A percentile compares a stretch with the other conserved stretches of the same genome.
Conservation (phyloP, 53 echinoderm and acorn worm species). For the Glandiceps talaboti region DNA sequence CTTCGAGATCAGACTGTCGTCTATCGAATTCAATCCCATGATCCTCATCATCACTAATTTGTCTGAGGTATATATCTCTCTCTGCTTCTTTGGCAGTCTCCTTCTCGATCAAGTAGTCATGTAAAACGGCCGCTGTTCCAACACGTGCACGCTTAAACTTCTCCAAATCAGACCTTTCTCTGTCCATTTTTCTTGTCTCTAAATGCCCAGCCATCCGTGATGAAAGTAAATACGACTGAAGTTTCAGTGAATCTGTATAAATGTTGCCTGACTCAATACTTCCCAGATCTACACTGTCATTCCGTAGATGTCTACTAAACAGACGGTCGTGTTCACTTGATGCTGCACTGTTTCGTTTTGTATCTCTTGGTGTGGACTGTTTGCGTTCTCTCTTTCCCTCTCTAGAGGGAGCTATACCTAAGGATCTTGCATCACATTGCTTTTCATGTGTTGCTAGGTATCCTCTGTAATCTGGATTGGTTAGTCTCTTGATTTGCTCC, state of each 20-base stretch:
- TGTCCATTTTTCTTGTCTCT: neutral
- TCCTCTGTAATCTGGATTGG: constrained; percentile 24
- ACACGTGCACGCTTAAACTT: constrained; percentile 45
- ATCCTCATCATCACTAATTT: neutral
- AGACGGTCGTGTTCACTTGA: neutral
- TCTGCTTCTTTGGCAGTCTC: constrained; percentile 11
- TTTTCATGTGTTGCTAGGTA: constrained; percentile 33
- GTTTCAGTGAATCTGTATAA: neutral
- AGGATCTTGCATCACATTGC: constrained; percentile 36
- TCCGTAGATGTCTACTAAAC: neutral
- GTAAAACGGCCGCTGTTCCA: constrained; percentile 58
- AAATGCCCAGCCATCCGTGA: too few species aligned
- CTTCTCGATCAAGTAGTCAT: constrained; percentile 46
- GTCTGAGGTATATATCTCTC: neutral
- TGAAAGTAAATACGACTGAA: neutral
- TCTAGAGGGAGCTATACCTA: constrained; percentile 16
- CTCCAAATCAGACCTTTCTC: constrained; percentile 17
- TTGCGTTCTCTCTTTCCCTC: constrained; percentile 5
- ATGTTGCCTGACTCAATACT: neutral
- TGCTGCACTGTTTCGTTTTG: neutral
- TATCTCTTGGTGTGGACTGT: neutral
- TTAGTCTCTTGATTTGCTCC: constrained; percentile 36
- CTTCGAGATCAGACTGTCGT: neutral
- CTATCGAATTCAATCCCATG: neutral
- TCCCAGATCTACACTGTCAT: neutral